These are phyloP conservation scores for Hyposoter didymator DNA, from an alignment of 2,888 invertebrate genomes.

Conservation along the genomic window DNA sequence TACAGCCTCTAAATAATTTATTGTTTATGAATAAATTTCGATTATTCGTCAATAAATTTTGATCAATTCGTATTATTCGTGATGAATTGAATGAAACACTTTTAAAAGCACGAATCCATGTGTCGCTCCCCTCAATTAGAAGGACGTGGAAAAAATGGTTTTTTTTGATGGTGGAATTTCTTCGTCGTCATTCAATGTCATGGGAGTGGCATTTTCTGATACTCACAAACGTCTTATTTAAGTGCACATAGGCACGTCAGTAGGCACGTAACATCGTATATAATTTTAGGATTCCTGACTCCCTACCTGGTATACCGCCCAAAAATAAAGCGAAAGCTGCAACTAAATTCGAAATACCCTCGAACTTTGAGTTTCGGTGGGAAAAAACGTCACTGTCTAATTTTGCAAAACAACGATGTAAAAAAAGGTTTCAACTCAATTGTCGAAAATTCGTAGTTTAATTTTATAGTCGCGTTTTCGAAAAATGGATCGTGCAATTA, in stretches of 20 bases:
- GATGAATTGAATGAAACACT: neutral
- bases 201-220: neutral
- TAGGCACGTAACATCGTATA: slow-evolving; percentile 15
- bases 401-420: neutral
- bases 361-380: neutral
- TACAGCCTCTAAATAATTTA: neutral
- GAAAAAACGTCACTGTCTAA: neutral
- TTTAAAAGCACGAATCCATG: neutral
- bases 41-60: too few species aligned
- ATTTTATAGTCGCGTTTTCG: neutral
- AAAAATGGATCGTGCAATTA: too few species aligned
- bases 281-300: slow-evolving; percentile 7
- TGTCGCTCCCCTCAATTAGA: neutral
- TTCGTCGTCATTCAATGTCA: neutral
- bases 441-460: neutral
- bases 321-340: slow-evolving; percentile 1
- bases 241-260: slow-evolving; percentile 27
- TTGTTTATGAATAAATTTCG: neutral
- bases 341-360: neutral
- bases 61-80: neutral
- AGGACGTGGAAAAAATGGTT: neutral
- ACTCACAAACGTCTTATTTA: neutral
- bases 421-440: neutral
- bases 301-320: neutral
- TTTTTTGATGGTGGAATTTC: neutral